These are phyloP conservation scores for Dinomys branickii DNA, from an alignment of 2,113 vertebrate genomes.

Conservation along the genomic window DNA sequence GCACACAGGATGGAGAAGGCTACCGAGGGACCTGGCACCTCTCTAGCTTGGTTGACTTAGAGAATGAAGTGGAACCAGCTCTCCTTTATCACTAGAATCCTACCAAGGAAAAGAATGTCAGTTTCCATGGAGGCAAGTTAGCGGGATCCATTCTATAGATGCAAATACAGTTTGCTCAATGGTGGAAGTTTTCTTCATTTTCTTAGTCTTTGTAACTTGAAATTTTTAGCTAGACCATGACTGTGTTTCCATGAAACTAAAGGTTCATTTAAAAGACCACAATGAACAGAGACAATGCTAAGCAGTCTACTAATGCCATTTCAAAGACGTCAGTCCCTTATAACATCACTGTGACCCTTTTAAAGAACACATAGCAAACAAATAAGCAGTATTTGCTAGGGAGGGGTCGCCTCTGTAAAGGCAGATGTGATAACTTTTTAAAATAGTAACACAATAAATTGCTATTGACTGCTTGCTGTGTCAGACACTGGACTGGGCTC, in stretches of 20 bases:
- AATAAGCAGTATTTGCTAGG: background rate
- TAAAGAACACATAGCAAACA: background rate
- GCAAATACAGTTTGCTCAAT: background rate
- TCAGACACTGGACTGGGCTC: background rate
- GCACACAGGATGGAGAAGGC: background rate
- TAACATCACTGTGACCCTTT: background rate
- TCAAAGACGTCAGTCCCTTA: background rate
- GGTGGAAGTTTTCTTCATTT: background rate
- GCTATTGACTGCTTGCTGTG: background rate
- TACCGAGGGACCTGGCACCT: background rate
- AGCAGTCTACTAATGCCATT: background rate
- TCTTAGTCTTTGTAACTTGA: background rate
- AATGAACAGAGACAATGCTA: background rate
- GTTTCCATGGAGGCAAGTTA: background rate
- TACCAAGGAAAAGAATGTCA: background rate
- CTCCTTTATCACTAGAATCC: background rate
- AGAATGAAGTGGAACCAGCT: background rate
- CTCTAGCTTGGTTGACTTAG: background rate
- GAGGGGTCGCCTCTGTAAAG: background rate
- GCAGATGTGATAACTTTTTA: background rate
- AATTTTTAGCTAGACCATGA: background rate
- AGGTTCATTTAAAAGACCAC: background rate
- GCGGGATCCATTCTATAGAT: background rate
- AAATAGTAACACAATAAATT: constrained; percentile 25
- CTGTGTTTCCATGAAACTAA: background rate